These are phyloP conservation scores for Nothobranchius kuhntae DNA, from an alignment of 2,113 vertebrate genomes.

Conservation along the genomic window DNA sequence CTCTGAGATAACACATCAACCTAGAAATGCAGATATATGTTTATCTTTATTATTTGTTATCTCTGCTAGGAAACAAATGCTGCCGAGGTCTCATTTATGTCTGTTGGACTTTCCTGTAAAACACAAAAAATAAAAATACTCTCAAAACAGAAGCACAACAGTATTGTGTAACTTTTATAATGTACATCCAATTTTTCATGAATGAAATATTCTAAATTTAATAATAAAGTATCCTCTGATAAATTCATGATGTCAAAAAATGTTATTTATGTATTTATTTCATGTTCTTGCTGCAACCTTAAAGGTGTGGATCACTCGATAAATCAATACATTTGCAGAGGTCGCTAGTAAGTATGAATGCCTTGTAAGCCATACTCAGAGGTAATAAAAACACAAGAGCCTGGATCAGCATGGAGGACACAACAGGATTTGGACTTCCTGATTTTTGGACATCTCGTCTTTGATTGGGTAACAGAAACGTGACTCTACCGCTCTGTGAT, in stretches of 20 bases:
- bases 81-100: background rate
- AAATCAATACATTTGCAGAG: too few species aligned
- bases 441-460: too few species aligned
- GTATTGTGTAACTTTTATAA: background rate
- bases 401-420: too few species aligned
- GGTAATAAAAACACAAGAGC: too few species aligned
- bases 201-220: background rate
- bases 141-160: background rate
- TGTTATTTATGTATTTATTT: background rate
- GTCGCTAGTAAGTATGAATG: too few species aligned
- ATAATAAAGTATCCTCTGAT: too few species aligned
- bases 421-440: too few species aligned
- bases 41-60: constrained; percentile 39
- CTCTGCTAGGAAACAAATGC: background rate
- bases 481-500: too few species aligned
- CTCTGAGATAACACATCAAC: background rate
- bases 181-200: background rate
- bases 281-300: background rate
- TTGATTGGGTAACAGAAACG: too few species aligned
- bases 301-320: background rate
- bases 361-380: too few species aligned
- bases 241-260: too few species aligned
- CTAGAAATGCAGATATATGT: background rate
- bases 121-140: background rate
- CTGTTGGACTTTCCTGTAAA: constrained; percentile 16